Conservation (phyloP, 2,797 vertebrate species). For the Fratercula arctica region DNA sequence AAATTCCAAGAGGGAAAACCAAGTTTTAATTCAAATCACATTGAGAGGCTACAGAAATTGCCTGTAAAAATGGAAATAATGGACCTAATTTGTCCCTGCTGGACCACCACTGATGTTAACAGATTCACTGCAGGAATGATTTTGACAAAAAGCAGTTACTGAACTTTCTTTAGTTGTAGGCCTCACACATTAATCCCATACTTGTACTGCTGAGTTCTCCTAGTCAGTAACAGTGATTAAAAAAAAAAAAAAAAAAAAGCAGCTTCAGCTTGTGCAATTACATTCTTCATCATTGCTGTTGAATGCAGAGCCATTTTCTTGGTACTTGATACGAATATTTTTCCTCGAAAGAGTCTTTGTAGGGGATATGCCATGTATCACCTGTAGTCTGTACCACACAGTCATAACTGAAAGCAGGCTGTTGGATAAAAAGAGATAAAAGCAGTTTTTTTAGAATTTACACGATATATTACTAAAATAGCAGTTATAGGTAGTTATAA, state of each 20-base stretch:
- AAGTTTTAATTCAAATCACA: constrained; percentile 29
- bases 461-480: not conserved
- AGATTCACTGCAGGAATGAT: not conserved
- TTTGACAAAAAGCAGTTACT: not conserved
- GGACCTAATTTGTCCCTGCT: not conserved
- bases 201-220: not conserved
- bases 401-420: constrained; percentile 84
- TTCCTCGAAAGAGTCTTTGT: constrained; percentile 81
- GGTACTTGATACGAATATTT: constrained; percentile 87
- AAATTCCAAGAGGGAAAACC: not conserved
- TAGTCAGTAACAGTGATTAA: not conserved
- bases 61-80: not conserved
- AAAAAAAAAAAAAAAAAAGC: not conserved
- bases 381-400: constrained; percentile 88
- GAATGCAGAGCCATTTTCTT: constrained; percentile 90
- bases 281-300: constrained; percentile 32
- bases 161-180: not conserved
- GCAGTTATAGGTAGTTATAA: not conserved
- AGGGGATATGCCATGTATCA: constrained; percentile 93
- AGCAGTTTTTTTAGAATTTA: not conserved
- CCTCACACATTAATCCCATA: not conserved
- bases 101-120: not conserved
- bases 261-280: constrained; percentile 9
- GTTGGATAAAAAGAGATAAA: constrained; percentile 59
- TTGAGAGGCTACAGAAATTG: not conserved